A percentile compares a stretch with the other conserved stretches of the same genome.
These are phyloP conservation scores for Saguinus oedipus DNA, from an alignment of 2,797 vertebrate species.

Conservation along the genomic window DNA sequence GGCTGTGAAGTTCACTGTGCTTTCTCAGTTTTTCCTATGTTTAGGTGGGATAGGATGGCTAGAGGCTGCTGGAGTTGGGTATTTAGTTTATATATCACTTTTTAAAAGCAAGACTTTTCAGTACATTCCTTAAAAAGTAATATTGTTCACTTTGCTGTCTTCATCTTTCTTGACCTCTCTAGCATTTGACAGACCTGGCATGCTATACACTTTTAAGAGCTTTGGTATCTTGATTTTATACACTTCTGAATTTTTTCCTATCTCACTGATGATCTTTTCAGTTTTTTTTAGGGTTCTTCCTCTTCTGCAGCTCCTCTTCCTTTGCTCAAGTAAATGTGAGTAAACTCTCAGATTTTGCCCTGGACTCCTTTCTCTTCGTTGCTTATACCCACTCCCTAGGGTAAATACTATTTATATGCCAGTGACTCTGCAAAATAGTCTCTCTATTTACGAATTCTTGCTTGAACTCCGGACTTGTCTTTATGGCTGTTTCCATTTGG, in stretches of 20 bases:
- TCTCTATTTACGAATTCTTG: neutral
- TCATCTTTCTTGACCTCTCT: neutral
- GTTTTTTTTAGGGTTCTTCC: neutral
- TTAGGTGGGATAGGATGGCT: neutral
- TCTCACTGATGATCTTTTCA: neutral
- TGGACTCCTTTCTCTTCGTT: neutral
- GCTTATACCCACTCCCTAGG: neutral
- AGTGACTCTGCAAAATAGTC: neutral
- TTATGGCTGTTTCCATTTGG: neutral
- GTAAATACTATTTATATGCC: conserved; percentile 27
- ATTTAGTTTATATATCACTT: neutral
- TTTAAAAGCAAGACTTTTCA: conserved; percentile 14
- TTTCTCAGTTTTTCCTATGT: neutral
- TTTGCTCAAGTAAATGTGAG: neutral
- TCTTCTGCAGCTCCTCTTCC: neutral
- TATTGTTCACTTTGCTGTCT: neutral
- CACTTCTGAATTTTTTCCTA: neutral
- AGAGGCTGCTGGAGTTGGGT: neutral
- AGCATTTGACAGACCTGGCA: neutral
- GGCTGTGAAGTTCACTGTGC: neutral
- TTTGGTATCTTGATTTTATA: neutral
- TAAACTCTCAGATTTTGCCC: neutral
- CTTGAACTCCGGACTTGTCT: conserved; percentile 1
- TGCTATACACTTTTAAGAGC: neutral
- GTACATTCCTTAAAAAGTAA: conserved; percentile 14